phyloP scores from a whole-genome alignment of 2,888 invertebrate species.

The Sericinus montela region DNA sequence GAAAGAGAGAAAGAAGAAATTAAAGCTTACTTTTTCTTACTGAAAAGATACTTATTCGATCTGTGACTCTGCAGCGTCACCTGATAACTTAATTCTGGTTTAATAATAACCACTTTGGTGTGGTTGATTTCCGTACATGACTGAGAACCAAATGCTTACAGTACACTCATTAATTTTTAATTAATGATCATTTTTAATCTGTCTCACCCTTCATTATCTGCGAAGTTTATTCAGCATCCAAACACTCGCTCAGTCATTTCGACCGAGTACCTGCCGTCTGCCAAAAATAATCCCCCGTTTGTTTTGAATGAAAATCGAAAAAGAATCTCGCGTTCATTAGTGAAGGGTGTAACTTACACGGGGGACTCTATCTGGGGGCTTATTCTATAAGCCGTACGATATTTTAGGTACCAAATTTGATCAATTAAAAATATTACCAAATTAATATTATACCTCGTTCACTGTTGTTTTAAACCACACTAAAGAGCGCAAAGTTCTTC shows the following conservation, averaged over 20 bases:
- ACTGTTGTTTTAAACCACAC: too few species aligned
- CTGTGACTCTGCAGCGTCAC: too few species aligned
- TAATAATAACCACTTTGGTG: too few species aligned
- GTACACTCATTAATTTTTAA: constrained; percentile 15
- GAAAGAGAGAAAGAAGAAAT: too few species aligned
- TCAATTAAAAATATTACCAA: not conserved
- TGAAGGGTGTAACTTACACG: constrained; percentile 70
- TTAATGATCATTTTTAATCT: constrained; percentile 16
- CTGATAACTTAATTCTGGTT: too few species aligned
- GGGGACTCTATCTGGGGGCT: constrained; percentile 38
- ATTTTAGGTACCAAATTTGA: too few species aligned
- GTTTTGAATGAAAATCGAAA: constrained; percentile 71
- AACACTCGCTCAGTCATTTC: constrained; percentile 19
- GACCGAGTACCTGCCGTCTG: constrained; percentile 47
- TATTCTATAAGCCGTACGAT: constrained; percentile 33
- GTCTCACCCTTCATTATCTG: constrained; percentile 14
- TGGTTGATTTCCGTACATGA: not conserved
- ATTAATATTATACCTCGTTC: too few species aligned
- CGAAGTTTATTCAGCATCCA: constrained; percentile 9
- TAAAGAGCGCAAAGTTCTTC: not conserved
- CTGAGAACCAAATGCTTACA: not conserved
- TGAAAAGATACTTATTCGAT: too few species aligned
- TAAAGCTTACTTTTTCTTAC: too few species aligned
- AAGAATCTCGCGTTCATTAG: constrained; percentile 73
- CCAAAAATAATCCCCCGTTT: constrained; percentile 62